phyloP scores from a whole-genome alignment of 2,888 invertebrate species.

The Cerastoderma edule region DNA sequence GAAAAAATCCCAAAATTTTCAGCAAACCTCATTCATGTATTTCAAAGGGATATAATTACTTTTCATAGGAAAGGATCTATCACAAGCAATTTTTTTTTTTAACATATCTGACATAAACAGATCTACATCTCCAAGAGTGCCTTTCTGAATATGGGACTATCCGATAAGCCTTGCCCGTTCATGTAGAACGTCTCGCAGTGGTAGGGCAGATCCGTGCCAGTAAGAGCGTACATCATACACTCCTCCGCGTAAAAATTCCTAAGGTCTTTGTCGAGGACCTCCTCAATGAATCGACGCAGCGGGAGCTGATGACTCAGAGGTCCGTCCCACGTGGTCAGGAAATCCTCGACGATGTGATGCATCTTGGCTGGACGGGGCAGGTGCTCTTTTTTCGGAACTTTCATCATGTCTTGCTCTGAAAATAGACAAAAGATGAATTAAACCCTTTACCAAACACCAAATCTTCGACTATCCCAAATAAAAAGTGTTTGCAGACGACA shows the following conservation, averaged over 20 bases:
- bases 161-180: constrained; percentile 70
- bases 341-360: constrained; percentile 85
- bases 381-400: constrained; percentile 55
- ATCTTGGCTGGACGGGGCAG: constrained; percentile 81
- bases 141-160: constrained; percentile 15
- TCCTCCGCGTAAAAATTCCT: constrained; percentile 78
- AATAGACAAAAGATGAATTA: constrained; percentile 15
- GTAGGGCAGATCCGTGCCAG: constrained; percentile 68
- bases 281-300: constrained; percentile 80
- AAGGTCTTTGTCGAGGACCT: constrained; percentile 75
- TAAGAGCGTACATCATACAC: constrained; percentile 81
- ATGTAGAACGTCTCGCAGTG: constrained; percentile 72
- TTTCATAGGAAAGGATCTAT: too few relatives aligned
- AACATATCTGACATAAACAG: too few relatives aligned
- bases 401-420: constrained; percentile 74
- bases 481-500: too few relatives aligned
- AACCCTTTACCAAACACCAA: background rate
- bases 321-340: constrained; percentile 83
- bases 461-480: too few relatives aligned
- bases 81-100: too few relatives aligned
- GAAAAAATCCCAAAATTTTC: too few relatives aligned
- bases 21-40: too few relatives aligned
- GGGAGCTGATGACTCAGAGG: constrained; percentile 82
- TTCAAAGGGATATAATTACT: too few relatives aligned
- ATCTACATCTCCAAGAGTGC: constrained; percentile 6